Evolutionary conservation across 2,797 vertebrate species (phyloP).

Genomic region (Myioborus miniatus): DNA sequence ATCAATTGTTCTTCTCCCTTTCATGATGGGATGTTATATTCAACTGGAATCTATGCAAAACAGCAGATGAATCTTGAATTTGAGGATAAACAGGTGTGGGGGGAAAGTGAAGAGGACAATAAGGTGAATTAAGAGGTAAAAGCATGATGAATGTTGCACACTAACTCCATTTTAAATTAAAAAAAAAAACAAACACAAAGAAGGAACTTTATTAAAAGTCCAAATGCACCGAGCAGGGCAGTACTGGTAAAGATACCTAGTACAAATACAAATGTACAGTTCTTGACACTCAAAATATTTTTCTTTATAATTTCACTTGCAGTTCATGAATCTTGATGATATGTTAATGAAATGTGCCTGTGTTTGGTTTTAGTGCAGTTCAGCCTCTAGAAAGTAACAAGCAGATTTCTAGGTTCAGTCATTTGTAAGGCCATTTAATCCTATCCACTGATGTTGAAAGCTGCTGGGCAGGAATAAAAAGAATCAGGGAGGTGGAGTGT

Average conservation of each 20-base stretch:
- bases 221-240: neutral
- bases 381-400: neutral
- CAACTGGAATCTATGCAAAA: neutral
- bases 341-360: neutral
- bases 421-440: neutral
- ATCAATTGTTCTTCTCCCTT: neutral
- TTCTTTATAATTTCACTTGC: neutral
- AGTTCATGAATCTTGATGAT: neutral
- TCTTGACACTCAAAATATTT: neutral
- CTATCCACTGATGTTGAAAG: neutral
- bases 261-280: neutral
- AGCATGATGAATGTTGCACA: neutral
- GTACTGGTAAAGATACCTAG: neutral
- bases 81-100: neutral
- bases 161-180: neutral
- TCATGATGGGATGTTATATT: neutral
- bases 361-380: neutral
- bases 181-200: neutral
- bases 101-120: neutral
- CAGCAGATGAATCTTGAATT: neutral
- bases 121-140: neutral
- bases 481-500: neutral
- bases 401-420: neutral
- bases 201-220: neutral
- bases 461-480: slow-evolving; percentile 29